Base-by-base conservation (phyloP, 2,113 vertebrate genomes). In the Pongo pygmaeus region DNA sequence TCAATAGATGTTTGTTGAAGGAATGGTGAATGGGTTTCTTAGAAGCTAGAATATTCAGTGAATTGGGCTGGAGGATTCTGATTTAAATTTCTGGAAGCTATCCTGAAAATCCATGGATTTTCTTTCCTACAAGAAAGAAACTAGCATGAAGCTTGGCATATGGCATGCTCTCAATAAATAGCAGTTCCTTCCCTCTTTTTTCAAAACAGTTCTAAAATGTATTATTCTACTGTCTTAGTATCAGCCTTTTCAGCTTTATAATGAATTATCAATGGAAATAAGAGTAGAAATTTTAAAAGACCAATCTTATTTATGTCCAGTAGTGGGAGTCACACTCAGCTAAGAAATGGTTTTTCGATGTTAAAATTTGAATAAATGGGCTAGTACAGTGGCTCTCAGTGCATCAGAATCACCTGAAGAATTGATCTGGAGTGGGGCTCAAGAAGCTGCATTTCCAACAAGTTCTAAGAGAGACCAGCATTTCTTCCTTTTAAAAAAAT, bases 111-210 rank as follows among this genome's bases (percentile, higher is more conserved):
- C 55, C 72, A 14, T 23, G 46, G n/a, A 64, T 72, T 83, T 91
- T 95, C 48, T 95, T 92, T 93, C 83, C 35, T 67, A 27, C 16
- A 8, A 22, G n/a, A 97, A 95, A 87, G 55, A 83, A 79, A 35
- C 38, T 61, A 35, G 4, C 38, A 22, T 10, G 35, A 75, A 89
- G 30, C 27, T 64, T 70, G 61, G 50, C 72, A 14, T 81, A 32
- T 75, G 40, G 43, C 6, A 8, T 30, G 3, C 0, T 81, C 32
- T 67, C 52, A 69, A 35, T 91, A 81, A 72, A 75, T 2, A 81
- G 8, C 25, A 84, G 27, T n/a, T 89, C 57, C 6, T 43, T 64
- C 57, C 20, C 48, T 55, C 17, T 75, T 69, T 69, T 89, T 90
- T 40, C 14, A 84, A 93, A 89, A 57, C 3, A 50, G 50, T 57